These are phyloP conservation scores for Porites evermanni DNA, from an alignment of 92 coral and sea anemone species.

Conservation along the genomic window DNA sequence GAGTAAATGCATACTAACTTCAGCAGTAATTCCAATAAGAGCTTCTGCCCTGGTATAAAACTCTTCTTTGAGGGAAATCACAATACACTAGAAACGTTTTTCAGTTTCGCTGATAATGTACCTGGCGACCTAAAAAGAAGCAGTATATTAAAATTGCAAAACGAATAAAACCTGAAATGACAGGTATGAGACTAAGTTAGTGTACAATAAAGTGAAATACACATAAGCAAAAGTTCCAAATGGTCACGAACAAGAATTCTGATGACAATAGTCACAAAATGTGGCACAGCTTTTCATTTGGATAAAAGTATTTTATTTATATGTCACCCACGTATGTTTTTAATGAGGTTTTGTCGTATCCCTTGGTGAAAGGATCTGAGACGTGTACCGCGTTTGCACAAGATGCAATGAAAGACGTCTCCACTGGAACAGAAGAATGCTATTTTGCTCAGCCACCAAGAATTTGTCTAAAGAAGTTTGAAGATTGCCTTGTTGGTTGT, in stretches of 20 bases:
- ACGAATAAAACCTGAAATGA: slow-evolving; percentile 61
- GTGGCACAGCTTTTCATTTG: no score
- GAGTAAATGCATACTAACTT: slow-evolving; percentile 57
- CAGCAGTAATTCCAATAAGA: slow-evolving; percentile 95
- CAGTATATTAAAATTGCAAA: neutral
- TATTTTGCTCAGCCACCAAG: slow-evolving; percentile 2
- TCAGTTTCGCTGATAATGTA: slow-evolving; percentile 92
- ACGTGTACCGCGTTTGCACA: neutral
- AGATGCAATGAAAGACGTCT: slow-evolving; percentile 2
- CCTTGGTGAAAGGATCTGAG: neutral
- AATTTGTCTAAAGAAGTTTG: neutral
- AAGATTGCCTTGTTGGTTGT: slow-evolving; percentile 6
- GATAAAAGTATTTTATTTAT: neutral
- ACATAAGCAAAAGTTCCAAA: no score
- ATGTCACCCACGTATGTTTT: neutral
- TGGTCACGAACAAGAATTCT: no score
- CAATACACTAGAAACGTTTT: slow-evolving; percentile 93
- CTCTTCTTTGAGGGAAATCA: slow-evolving; percentile 96
- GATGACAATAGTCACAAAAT: no score
- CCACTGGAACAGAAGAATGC: slow-evolving; percentile 6
- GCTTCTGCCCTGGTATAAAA: slow-evolving; percentile 98
- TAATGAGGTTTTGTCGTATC: neutral
- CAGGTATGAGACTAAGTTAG: slow-evolving; percentile 59
- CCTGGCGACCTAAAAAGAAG: slow-evolving; percentile 79
- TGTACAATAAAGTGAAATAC: no score